Base-by-base conservation (phyloP, 30 jellyfish, hydroid and myxozoan species). In the Aurelia aurita complex sp. Pacific region DNA sequence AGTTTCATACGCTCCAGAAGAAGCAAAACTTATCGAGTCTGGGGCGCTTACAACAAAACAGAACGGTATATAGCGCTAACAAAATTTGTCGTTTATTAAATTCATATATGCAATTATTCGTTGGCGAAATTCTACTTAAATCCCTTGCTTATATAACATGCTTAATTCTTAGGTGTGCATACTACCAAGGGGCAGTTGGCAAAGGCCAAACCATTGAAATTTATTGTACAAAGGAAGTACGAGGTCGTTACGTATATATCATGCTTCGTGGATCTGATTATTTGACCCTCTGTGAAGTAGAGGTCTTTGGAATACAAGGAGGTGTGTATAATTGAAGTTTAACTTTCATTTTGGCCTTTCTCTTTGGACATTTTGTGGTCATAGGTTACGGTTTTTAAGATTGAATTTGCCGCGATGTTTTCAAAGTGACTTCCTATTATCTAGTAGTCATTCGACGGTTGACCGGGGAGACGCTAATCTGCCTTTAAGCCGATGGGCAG, bases 281-380 rank as follows among this genome's bases (percentile, higher is more conserved):
- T 29, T 77, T 84, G 42, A 84, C 93, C 7, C 87, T 84, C 57
- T 84, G 93, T 71, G 93, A 84, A 51, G 93, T 84, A 15, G 93
- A 84, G 54, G 93, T 84, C 12, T 62, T 73, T n/a, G 93, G 82
- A 4, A 51, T 84, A 18, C 74, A 84, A 65, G 70, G 87, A 73
- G 78, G 93, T 84, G 17, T 36, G 88, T 19, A 19, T 38, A 46
- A 8, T 46, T 38, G 5, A 38, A 38, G 32, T n/a, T 66, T 5
- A 4, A 4, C 38, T n/a, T 66, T 32, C 16, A 15, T 3, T 1
- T 67, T 67, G 3, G 16, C 33, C 15, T 18, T 17, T 18, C 29
- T 16, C 16, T 54, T 54, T 10, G 65, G 16, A 54, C 29, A 54
- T 54, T 9, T 54, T 54, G 65, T 54, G 65, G 65, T 54, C 65